Evolutionary conservation across 2,113 vertebrate genomes (phyloP).

Genomic region (Aix galericulata): DNA sequence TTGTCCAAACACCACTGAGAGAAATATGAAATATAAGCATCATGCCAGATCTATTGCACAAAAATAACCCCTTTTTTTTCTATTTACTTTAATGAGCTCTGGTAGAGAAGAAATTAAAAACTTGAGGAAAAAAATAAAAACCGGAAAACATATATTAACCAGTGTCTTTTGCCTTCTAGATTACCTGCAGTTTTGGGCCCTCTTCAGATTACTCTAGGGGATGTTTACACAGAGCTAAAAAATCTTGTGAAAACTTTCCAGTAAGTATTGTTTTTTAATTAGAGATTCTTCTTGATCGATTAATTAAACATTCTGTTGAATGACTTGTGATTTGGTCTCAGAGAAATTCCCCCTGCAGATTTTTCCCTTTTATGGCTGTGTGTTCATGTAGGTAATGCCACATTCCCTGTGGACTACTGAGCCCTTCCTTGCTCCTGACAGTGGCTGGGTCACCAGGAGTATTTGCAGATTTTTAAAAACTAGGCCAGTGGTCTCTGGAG

Average conservation of each 20-base stretch:
- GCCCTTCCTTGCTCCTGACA: slow-evolving; percentile 30
- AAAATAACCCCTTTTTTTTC: background rate
- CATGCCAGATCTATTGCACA: background rate
- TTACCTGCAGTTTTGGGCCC: slow-evolving; percentile 84
- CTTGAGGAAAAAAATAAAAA: background rate
- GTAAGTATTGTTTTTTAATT: slow-evolving; percentile 72
- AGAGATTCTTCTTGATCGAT: background rate
- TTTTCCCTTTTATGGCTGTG: background rate
- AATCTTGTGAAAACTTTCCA: slow-evolving; percentile 90
- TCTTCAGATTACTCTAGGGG: slow-evolving; percentile 83
- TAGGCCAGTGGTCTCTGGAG: slow-evolving; percentile 67
- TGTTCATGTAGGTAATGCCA: slow-evolving; percentile 8
- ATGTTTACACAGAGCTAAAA: slow-evolving; percentile 87
- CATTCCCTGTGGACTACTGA: slow-evolving; percentile 30
- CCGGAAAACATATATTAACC: background rate
- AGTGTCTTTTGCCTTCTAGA: slow-evolving; percentile 71
- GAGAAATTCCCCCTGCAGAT: background rate
- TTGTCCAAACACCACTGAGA: background rate
- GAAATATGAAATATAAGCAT: background rate
- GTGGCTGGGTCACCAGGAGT: slow-evolving; percentile 54
- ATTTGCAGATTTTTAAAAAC: slow-evolving; percentile 57
- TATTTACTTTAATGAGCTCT: background rate
- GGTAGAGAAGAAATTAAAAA: background rate
- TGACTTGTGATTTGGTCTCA: background rate
- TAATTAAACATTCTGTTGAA: background rate